Evolutionary conservation across 2,113 vertebrate species (phyloP), one percentile per base, ranked within the genome.

Genomic region (Rafetus swinhoei): DNA sequence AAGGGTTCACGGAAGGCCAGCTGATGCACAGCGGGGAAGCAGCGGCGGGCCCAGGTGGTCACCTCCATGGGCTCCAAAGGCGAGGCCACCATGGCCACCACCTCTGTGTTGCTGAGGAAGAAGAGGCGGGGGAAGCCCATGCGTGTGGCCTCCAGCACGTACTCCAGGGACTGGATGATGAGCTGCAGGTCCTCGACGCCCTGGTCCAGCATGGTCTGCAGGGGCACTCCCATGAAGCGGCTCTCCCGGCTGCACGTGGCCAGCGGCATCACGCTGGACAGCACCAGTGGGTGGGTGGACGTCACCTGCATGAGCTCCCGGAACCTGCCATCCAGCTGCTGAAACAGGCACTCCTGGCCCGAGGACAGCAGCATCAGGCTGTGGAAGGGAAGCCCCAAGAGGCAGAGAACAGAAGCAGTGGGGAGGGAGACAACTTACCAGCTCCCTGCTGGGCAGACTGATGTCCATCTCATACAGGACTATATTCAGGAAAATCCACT

Each of bases 401-500:
- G 65, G 22, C 5, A 29, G 76, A 11, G 24, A 14, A n/a, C 10
- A 55, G 27, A 56, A 54, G 55, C 56, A 21, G 13, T 4, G 24
- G 8, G 39, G 11, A 32, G 72, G 53, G 35, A 35, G 2, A 12
- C 2, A 2, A 93, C 98, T 89, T 97, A 99, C 99, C 98, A 98
- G 90, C 53, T 98, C 96, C 24, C 77, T 24, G 85, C 82, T 95
- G 86, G 97, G 96, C 82, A 97, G 89, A 57, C 54, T 32, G 7
- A 98, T 94, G 87, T 96, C 96, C 96, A 97, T 97, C 85, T 98
- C 98, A 87, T 97, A 57, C 4, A 98, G 98, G 81, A 98, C 95
- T 85, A 98, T 98, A 79, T 97, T 98, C 85, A 99, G 94, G 86
- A 98, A 99, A 74, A 97, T 95, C 99, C 98, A 99, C 85, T 96